Base-by-base conservation (phyloP, 64 coral and sea anemone genomes). In the Orbicella faveolata region DNA sequence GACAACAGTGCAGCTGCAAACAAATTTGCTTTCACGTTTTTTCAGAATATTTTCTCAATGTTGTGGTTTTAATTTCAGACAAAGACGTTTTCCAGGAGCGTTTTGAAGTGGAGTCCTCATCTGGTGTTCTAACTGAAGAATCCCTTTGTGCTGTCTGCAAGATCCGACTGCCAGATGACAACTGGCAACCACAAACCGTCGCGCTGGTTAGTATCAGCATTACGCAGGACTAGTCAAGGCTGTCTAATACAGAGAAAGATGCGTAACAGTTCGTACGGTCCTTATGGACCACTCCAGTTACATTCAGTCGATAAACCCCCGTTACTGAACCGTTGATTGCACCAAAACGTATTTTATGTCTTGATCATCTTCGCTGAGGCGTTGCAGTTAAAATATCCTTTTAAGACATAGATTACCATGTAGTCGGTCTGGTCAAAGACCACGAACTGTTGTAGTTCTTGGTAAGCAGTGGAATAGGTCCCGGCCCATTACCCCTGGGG, bases 61-160 rank as follows among this genome's bases (percentile, higher is more conserved):
- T 10, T 14, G 0, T 66, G 14, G 10, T 10, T 33, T 52, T 26
- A 51, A 15, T 70, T 39, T n/a, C 37, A 84, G 82, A 85, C 23
- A 51, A 85, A 41, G 82, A 85, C 73, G 82, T 73, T 26, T 36
- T 61, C 48, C n/a, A 61, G 21, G 52, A 84, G 1, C 70, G 34
- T 36, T 84, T 72, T 25, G 11, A 75, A 3, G 6, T 84, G 4
- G 74, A 34, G 2, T 73, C 89, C 35, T 7, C 70, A 39, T 91
- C 80, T n/a, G 89, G 80, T 20, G 36, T 68, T 17, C 1, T 91
- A 11, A 52, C 68, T 10, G 33, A 83, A 17, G 89, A 84, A 53
- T 91, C 73, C 1, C 72, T 91, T 59, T 25, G 21, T 26, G 89
- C 54, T 52, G 55, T 85, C 13, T 84, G 70, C 26, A 67, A 48